A percentile compares a stretch with the other conserved stretches of the same genome.
Evolutionary conservation across 2,797 vertebrate species (phyloP).

Genomic region (Mormyrops boulengeri): DNA sequence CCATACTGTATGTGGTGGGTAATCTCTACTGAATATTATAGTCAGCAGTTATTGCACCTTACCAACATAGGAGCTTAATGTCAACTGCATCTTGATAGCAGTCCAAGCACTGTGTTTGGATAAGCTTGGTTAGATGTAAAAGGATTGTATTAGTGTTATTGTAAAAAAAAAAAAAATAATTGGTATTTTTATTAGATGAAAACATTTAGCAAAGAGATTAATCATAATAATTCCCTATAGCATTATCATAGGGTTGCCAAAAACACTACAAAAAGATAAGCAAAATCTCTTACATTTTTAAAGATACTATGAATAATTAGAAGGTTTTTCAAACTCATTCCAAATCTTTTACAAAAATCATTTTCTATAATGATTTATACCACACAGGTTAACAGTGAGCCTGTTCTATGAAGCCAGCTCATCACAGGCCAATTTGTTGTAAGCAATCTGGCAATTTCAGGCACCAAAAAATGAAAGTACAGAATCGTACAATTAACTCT

Average conservation of each 20-base stretch:
- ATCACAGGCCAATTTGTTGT: background rate
- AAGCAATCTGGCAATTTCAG: background rate
- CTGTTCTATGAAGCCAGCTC: too few species aligned
- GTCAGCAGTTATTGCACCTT: background rate
- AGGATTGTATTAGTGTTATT: background rate
- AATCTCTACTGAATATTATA: background rate
- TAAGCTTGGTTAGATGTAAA: background rate
- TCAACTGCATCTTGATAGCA: background rate
- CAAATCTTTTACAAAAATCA: too few species aligned
- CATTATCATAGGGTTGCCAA: too few species aligned
- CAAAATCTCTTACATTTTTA: too few species aligned
- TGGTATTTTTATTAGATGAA: background rate
- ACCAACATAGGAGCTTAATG: background rate
- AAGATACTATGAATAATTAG: too few species aligned
- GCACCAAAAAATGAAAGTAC: background rate
- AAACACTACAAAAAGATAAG: too few species aligned
- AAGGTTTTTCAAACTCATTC: too few species aligned
- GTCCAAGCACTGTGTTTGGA: background rate
- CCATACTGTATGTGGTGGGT: background rate
- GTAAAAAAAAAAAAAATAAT: background rate
- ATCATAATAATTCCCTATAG: too few species aligned
- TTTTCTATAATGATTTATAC: too few species aligned
- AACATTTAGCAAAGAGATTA: too few species aligned
- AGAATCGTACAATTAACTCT: background rate
- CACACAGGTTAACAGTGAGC: too few species aligned